A percentile compares a stretch with the other conserved stretches of the same genome.
phyloP scores from a whole-genome alignment of 2,113 vertebrate genomes.

The Lagopus muta region DNA sequence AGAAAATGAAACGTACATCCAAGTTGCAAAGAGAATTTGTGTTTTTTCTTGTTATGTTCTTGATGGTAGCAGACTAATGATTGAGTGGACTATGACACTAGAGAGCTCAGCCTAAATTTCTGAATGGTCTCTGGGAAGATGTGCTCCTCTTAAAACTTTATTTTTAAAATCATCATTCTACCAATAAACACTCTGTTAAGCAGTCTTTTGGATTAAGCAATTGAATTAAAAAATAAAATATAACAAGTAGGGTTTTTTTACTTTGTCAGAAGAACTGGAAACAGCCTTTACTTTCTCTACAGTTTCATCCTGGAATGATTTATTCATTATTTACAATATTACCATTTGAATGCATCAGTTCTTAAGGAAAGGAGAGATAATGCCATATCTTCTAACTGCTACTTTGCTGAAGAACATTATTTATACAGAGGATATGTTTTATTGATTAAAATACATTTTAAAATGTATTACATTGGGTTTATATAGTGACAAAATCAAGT shows the following conservation, averaged over 20 bases:
- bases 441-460: background rate
- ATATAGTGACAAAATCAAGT: conserved; percentile 2
- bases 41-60: background rate
- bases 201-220: background rate
- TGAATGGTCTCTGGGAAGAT: background rate
- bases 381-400: background rate
- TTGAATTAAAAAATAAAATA: background rate
- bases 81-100: background rate
- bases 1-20: background rate
- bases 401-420: background rate
- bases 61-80: background rate
- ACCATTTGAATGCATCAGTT: background rate
- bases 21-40: background rate
- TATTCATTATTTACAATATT: background rate
- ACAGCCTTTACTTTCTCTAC: background rate
- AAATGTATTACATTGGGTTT: conserved; percentile 2
- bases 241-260: background rate
- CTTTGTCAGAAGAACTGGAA: conserved; percentile 8
- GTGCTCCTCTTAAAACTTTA: background rate
- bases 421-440: conserved; percentile 15
- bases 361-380: background rate
- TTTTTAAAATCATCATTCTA: background rate
- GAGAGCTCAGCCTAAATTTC: background rate
- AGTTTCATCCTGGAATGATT: background rate
- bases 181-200: background rate